A percentile compares a stretch with the other conserved stretches of the same genome.
These are phyloP conservation scores for Cervus canadensis DNA, from an alignment of 2,113 vertebrate genomes.

Conservation along the genomic window DNA sequence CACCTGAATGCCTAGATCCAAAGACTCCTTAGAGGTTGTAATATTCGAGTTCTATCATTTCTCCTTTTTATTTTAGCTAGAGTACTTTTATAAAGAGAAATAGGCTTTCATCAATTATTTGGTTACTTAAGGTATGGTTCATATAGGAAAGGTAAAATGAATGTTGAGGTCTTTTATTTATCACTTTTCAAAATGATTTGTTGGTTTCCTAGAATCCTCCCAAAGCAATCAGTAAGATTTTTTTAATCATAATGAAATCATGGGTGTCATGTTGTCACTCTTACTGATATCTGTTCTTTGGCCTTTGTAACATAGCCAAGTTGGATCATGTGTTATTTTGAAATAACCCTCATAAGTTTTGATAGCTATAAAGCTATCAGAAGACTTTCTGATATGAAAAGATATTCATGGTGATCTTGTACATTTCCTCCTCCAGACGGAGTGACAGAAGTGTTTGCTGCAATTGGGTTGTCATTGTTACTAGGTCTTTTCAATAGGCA, in stretches of 20 bases:
- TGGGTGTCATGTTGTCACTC: neutral
- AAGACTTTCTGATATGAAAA: neutral
- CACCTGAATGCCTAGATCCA: neutral
- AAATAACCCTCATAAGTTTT: neutral
- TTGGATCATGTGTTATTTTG: neutral
- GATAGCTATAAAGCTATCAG: neutral
- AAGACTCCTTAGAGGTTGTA: neutral
- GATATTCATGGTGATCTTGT: neutral
- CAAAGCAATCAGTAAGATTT: neutral
- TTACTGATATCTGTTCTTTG: neutral
- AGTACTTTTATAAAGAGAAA: neutral
- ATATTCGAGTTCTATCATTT: neutral
- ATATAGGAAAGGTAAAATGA: neutral
- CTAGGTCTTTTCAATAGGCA: neutral
- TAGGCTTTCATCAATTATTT: neutral
- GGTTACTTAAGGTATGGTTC: neutral
- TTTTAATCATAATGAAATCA: neutral
- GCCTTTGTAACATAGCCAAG: neutral
- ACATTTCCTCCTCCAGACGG: neutral
- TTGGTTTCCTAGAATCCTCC: neutral
- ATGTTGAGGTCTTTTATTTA: neutral
- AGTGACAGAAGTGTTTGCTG: neutral
- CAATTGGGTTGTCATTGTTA: neutral
- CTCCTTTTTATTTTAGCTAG: neutral
- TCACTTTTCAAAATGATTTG: neutral